Evolutionary conservation across 2,113 vertebrate genomes (phyloP), one percentile per base, ranked within the genome.

Genomic region (Cottus gobio): DNA sequence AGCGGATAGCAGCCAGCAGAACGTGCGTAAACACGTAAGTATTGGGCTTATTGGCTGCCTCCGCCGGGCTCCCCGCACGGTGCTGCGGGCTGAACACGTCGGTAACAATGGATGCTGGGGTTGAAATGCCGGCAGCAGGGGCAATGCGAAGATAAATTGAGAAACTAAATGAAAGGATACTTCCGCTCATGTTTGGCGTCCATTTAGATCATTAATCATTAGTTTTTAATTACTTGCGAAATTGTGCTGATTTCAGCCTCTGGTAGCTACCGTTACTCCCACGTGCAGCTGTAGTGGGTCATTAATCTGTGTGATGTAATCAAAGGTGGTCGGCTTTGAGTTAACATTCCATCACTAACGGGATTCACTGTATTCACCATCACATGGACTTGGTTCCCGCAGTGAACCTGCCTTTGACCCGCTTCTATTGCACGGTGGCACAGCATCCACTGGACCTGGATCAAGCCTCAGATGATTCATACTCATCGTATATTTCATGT

Each of bases 81-180:
- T n/a, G n/a, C n/a, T n/a, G 80, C 67, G 83, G 73, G 80, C 66
- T 3, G 64, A 3, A 10, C 64, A 24, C 12, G 7, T 20, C 7
- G 11, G 69, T 71, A 62, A 69, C 62, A 65, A 84, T 84, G 83
- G 89, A 87, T 80, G 84, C 84, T 76, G 18, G 18, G 11, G 66
- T 15, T 31, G 28, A 18, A 30, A 13, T 3, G 31, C 22, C 5
- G 26, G 61, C 56, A 28, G 31, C n/a, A 18, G 10, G 71, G 34
- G 46, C 80, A 2, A 37, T 0, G 18, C 13, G 2, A 73, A 68
- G 52, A 75, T 37, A 7, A 20, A 7, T 3, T 4, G 50, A 54
- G 26, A 57, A 28, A 15, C 39, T 0, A 12, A 1, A 54, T 3
- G 8, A 1, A n/a, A 22, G 4, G 20, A 0, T 1, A 7, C 0